phyloP scores from a whole-genome alignment of 1,140 invertebrate species.

The Temnothorax curvispinosus region DNA sequence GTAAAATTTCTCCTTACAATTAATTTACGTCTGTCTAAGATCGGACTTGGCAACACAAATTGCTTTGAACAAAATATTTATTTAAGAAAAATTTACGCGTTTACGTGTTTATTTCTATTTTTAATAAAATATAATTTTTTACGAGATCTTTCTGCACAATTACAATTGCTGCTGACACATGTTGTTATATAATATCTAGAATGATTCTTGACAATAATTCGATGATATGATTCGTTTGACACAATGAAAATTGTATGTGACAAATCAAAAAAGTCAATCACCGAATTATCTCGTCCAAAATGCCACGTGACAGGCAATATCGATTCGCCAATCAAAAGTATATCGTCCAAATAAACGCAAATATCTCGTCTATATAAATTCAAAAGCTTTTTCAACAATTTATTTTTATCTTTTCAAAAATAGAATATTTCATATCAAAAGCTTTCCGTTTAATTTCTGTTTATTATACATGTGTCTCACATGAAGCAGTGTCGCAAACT shows the following conservation, averaged over 20 bases:
- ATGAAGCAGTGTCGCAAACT: neutral
- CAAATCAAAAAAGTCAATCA: neutral
- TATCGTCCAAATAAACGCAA: neutral
- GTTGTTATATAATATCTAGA: neutral
- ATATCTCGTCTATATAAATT: neutral
- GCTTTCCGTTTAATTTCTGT: neutral
- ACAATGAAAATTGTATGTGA: neutral
- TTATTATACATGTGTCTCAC: neutral
- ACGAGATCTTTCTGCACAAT: neutral
- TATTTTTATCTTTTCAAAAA: neutral
- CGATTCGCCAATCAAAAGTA: neutral
- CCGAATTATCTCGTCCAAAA: constrained; percentile 4
- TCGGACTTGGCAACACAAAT: neutral
- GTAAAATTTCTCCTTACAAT: neutral
- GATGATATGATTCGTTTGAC: neutral
- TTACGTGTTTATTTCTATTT: neutral
- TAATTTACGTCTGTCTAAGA: neutral
- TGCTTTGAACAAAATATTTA: neutral
- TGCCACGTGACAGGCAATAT: neutral
- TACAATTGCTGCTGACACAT: neutral
- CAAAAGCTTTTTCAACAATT: neutral
- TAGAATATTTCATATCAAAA: neutral
- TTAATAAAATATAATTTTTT: neutral
- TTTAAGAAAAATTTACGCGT: neutral
- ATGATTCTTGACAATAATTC: neutral